Evolutionary conservation across 53 echinoderm and acorn worm genomes (phyloP), one percentile per base, ranked within the genome.

Genomic region (Astropecten irregularis): DNA sequence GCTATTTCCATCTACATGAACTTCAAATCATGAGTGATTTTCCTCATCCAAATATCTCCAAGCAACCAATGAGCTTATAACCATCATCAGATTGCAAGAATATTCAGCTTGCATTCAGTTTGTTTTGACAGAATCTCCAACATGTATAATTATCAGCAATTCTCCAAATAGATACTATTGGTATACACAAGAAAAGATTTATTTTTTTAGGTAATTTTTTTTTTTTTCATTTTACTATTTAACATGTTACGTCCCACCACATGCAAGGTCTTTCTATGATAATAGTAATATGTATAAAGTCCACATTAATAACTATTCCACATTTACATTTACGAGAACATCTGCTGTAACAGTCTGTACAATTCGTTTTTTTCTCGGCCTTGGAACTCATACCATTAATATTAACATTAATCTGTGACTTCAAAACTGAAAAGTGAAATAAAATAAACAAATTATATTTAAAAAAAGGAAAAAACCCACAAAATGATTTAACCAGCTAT

Each of bases 121-220:
- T n/a, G n/a, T n/a, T n/a, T n/a, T n/a, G n/a, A n/a, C n/a, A n/a
- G n/a, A n/a, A n/a, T n/a, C n/a, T n/a, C n/a, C n/a, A n/a, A n/a
- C n/a, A n/a, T n/a, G n/a, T n/a, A n/a, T n/a, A n/a, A n/a, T n/a
- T n/a, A n/a, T n/a, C n/a, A n/a, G n/a, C 55, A 37, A 32, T 35
- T 10, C 35, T 35, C 37, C 34, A 66, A 34, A 66, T 35, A 74
- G 36, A 74, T 40, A 23, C 30, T 57, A 26, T 56, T 74, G 54
- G 27, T 74, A 74, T 57, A 74, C 74, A 74, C 74, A 74, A 74
- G 55, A 54, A 73, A 53, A 20, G n/a, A 34, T 19, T n/a, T n/a
- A n/a, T n/a, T n/a, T n/a, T n/a, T n/a, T n/a, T n/a, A n/a, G n/a
- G 36, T 38, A 21, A 36, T 38, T 66, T 66, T 64, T 36, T 18